Evolutionary conservation across 2,888 invertebrate species (phyloP).

Genomic region (Ophion obscuratus): DNA sequence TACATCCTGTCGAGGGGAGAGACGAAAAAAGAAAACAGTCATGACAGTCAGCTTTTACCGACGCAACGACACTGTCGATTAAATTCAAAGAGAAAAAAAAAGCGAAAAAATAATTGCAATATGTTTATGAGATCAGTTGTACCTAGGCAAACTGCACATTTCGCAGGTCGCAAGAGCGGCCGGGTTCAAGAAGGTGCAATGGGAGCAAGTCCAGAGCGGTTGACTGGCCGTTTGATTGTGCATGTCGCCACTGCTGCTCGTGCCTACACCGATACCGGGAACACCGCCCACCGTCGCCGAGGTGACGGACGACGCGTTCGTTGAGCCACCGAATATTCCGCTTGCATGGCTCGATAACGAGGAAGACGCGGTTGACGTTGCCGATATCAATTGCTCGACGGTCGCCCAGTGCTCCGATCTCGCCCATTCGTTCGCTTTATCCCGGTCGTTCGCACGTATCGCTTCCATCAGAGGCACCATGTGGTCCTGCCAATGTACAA

Average conservation of each 20-base stretch:
- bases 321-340: constrained; percentile 73
- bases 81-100: background rate
- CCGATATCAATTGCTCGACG: constrained; percentile 91
- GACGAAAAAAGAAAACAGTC: constrained; percentile 36
- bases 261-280: constrained; percentile 76
- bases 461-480: constrained; percentile 92
- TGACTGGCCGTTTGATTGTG: constrained; percentile 82
- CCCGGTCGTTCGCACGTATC: constrained; percentile 89
- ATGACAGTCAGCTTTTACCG: background rate
- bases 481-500: constrained; percentile 85
- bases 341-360: constrained; percentile 72
- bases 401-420: constrained; percentile 94
- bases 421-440: constrained; percentile 91
- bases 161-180: constrained; percentile 92
- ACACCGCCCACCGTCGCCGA: constrained; percentile 70
- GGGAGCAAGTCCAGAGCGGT: constrained; percentile 94
- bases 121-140: constrained; percentile 47
- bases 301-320: constrained; percentile 72
- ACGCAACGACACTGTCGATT: background rate
- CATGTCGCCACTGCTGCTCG: constrained; percentile 71
- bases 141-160: constrained; percentile 96
- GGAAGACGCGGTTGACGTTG: constrained; percentile 83
- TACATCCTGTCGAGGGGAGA: constrained; percentile 73
- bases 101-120: background rate
- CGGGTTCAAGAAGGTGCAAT: constrained; percentile 97